These are phyloP conservation scores for Odontophorus gujanensis DNA, from an alignment of 2,113 vertebrate genomes.

Conservation along the genomic window DNA sequence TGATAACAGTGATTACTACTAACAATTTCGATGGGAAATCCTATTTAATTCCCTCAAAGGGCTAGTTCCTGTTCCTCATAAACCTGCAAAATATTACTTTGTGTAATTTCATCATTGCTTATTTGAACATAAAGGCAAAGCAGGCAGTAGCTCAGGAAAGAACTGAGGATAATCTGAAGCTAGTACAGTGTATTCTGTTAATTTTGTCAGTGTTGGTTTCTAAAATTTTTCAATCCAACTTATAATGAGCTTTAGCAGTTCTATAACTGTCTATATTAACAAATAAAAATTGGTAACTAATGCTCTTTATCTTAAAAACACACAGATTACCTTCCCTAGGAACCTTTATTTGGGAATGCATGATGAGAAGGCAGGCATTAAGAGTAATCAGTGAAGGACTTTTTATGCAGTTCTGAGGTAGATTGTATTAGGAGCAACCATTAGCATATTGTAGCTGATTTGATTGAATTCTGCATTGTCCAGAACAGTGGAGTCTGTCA, in stretches of 20 bases:
- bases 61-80: neutral
- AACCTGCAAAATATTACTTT: neutral
- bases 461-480: neutral
- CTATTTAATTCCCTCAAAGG: neutral
- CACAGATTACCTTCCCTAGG: neutral
- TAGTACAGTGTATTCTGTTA: neutral
- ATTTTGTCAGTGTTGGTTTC: neutral
- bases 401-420: neutral
- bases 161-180: neutral
- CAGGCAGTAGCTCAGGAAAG: neutral
- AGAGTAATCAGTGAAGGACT: neutral
- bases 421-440: neutral
- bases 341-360: neutral
- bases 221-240: neutral
- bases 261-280: neutral
- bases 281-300: neutral
- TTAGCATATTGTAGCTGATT: neutral
- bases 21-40: neutral
- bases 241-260: neutral
- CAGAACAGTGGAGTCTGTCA: neutral
- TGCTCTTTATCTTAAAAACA: neutral
- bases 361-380: rapidly evolving
- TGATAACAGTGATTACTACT: neutral
- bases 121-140: neutral
- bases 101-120: neutral